These are phyloP conservation scores for Larimichthys polyactis DNA, from an alignment of 2,113 vertebrate species.

Conservation along the genomic window DNA sequence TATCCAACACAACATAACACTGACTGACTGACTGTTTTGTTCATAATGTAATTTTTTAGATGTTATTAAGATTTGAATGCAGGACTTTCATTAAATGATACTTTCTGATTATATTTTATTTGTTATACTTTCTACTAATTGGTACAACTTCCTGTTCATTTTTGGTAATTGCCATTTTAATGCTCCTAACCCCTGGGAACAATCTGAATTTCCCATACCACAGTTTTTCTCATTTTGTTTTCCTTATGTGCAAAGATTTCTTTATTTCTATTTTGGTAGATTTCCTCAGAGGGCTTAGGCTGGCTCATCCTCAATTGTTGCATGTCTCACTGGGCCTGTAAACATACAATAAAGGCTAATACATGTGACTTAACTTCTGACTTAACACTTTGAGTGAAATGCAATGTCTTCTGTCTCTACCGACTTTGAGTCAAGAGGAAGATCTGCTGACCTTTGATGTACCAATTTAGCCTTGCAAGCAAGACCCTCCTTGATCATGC, in stretches of 20 bases:
- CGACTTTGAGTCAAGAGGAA: conserved; percentile 4
- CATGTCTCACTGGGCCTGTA: not conserved
- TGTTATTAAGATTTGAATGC: not conserved
- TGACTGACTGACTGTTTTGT: not conserved
- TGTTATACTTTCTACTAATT: not conserved
- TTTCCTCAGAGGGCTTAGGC: not conserved
- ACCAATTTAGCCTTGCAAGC: conserved; percentile 30
- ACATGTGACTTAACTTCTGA: not conserved
- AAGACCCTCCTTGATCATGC: conserved; percentile 22
- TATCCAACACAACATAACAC: no score
- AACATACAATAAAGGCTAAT: not conserved
- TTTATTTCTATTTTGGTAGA: not conserved
- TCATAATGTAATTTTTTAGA: not conserved
- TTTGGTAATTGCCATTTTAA: not conserved
- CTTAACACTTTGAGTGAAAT: not conserved
- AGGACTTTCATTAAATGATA: not conserved
- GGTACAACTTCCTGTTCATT: not conserved
- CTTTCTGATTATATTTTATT: not conserved
- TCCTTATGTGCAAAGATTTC: not conserved
- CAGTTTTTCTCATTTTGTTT: not conserved
- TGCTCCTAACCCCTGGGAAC: not conserved
- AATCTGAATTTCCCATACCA: not conserved
- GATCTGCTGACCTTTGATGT: conserved; percentile 45
- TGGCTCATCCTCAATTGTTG: not conserved
- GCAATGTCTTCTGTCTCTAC: not conserved